These are phyloP conservation scores for Halcyon smyrnensis DNA, from an alignment of 2,797 vertebrate genomes.

Conservation along the genomic window DNA sequence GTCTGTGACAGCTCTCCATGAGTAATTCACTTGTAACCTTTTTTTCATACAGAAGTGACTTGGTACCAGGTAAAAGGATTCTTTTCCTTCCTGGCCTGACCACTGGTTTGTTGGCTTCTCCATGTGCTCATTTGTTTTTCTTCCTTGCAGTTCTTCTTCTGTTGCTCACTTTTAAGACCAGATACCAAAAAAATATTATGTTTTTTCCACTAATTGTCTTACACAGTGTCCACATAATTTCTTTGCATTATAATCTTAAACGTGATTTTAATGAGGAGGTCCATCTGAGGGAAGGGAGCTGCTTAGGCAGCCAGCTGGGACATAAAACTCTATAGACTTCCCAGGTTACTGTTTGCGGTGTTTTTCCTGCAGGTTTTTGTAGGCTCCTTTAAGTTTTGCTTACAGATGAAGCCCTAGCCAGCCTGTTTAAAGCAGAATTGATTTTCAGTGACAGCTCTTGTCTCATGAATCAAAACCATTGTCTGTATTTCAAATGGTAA, in stretches of 20 bases:
- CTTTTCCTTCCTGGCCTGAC: not conserved
- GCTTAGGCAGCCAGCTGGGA: not conserved
- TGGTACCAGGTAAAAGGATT: not conserved
- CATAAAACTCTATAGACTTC: not conserved
- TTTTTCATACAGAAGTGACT: not conserved
- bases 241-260: not conserved
- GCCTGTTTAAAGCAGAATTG: conserved; percentile 32
- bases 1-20: not conserved
- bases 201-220: not conserved
- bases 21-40: not conserved
- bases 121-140: not conserved
- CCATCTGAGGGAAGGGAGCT: not conserved
- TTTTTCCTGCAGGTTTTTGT: not conserved
- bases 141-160: not conserved
- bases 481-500: conserved; percentile 24
- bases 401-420: not conserved
- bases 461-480: not conserved
- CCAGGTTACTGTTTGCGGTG: not conserved
- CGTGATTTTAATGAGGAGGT: not conserved
- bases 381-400: not conserved
- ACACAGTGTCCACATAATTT: not conserved
- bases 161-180: not conserved
- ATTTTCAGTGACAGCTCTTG: conserved; percentile 22
- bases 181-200: not conserved
- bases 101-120: not conserved